Base-by-base conservation (phyloP, 2,113 vertebrate genomes). In the Onychostoma macrolepis region DNA sequence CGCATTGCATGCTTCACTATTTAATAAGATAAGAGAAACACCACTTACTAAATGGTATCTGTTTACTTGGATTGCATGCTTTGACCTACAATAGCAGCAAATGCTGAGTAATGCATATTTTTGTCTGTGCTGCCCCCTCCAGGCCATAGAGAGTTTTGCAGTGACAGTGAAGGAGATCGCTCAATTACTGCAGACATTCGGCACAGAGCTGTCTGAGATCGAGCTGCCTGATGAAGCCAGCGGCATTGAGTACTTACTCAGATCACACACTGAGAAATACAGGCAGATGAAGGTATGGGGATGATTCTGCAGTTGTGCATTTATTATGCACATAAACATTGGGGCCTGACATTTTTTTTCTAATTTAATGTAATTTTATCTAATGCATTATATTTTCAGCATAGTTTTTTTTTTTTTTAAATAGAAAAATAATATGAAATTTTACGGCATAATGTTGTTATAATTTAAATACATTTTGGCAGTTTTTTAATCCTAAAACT, bases 141-240 rank as follows among this genome's bases (percentile, higher is more conserved):
- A 99, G 98, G 97, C 97, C 4, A 99, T 99, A 6, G 98, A 99
- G 96, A 97, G 96, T 5, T 99, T 99, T 94, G 98, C 98, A 0
- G 95, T 99, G 65, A 98, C 96, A 0, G 98, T 99, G 90, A 99
- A 99, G 92, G 97, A 99, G n/a, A 97, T 97, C 4, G 98, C 98
- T 0, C 98, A 99, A 95, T 93, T 97, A 94, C 89, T 99, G 86
- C 98, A 99, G 75, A 91, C 95, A 24, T 99, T 99, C 13, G 98
- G 98, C 26, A 96, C 95, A 0, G 98, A 99, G 90, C 89, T 99
- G 88, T 97, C 98, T 0, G 98, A 99, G 88, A 93, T 94, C 0
- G 97, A 99, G 69, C 94, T 99, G 26, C 97, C 98, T 0, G 95
- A 97, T 0, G 97, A 99, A 87, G 94, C 96, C 3, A 94, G 91